A percentile compares a stretch with the other conserved stretches of the same genome.
Evolutionary conservation across 2,113 vertebrate species (phyloP).

Genomic region (Thymallus thymallus): DNA sequence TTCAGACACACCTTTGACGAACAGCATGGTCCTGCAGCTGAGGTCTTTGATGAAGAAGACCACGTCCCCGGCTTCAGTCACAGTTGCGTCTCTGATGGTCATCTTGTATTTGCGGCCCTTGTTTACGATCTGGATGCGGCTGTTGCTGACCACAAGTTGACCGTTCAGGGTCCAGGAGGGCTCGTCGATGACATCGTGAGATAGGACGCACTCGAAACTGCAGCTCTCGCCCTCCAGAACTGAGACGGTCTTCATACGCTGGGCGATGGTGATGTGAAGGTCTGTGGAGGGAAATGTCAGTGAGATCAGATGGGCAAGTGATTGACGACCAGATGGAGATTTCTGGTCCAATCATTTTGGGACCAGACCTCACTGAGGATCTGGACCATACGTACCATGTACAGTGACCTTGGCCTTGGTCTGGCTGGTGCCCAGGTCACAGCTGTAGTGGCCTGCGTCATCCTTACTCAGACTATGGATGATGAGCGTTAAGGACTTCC

Average conservation of each 20-base stretch:
- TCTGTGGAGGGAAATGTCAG: slow-evolving; percentile 69
- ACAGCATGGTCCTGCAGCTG: slow-evolving; percentile 84
- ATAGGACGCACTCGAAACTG: slow-evolving; percentile 87
- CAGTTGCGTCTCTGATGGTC: slow-evolving; percentile 65
- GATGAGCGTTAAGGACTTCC: slow-evolving; percentile 76
- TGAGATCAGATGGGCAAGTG: neutral
- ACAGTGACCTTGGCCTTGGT: slow-evolving; percentile 83
- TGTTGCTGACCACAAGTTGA: slow-evolving; percentile 67
- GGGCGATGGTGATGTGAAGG: slow-evolving; percentile 84
- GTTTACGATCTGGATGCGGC: slow-evolving; percentile 67
- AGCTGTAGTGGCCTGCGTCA: slow-evolving; percentile 87
- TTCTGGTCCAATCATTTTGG: too few species aligned
- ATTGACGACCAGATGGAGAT: too few species aligned
- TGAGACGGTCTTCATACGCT: slow-evolving; percentile 81
- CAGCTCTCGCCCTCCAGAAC: slow-evolving; percentile 85
- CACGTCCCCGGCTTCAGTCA: slow-evolving; percentile 82
- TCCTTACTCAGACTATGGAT: slow-evolving; percentile 79
- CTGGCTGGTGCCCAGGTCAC: slow-evolving; percentile 83
- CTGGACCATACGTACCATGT: slow-evolving; percentile 75
- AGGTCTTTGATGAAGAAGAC: slow-evolving; percentile 82
- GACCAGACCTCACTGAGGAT: too few species aligned
- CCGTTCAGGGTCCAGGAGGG: slow-evolving; percentile 81
- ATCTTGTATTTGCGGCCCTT: slow-evolving; percentile 79
- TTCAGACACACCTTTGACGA: slow-evolving; percentile 79
- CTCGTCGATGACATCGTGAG: slow-evolving; percentile 78